phyloP scores from a whole-genome alignment of 2,888 invertebrate species.

The Orchestes rusci region DNA sequence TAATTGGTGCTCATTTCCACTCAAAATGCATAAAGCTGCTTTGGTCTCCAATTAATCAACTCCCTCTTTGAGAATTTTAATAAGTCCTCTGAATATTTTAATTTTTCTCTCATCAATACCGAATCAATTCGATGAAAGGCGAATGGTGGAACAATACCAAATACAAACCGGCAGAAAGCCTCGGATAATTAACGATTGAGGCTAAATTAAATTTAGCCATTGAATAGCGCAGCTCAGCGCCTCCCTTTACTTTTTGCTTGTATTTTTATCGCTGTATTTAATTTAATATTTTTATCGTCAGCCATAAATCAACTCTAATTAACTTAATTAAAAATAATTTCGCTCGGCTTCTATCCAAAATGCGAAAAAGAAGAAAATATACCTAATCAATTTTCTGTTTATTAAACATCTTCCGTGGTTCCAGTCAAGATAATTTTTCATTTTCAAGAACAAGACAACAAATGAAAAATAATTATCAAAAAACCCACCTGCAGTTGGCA shows the following conservation, averaged over 20 bases:
- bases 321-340: slow-evolving; percentile 45
- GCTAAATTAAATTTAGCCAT: slow-evolving; percentile 19
- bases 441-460: no score
- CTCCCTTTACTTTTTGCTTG: slow-evolving; percentile 22
- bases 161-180: slow-evolving; percentile 4
- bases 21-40: no score
- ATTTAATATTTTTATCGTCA: slow-evolving; percentile 45
- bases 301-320: slow-evolving; percentile 45
- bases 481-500: slow-evolving; percentile 16
- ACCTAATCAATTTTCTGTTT: slow-evolving; percentile 41
- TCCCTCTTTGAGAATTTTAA: no score
- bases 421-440: no score
- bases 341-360: slow-evolving; percentile 35
- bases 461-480: no score
- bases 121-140: slow-evolving; percentile 1
- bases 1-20: no score
- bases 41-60: no score
- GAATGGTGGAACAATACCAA: slow-evolving; percentile 1
- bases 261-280: slow-evolving; percentile 42
- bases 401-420: no score
- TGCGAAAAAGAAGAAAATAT: slow-evolving; percentile 38
- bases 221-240: slow-evolving; percentile 15
- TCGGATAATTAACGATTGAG: slow-evolving; percentile 22
- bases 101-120: no score
- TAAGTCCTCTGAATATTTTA: no score